Percentiles rank a stretch among this genome's conserved stretches.
Evolutionary conservation across 2,113 vertebrate genomes (phyloP).

Genomic region (Platichthys stellatus): DNA sequence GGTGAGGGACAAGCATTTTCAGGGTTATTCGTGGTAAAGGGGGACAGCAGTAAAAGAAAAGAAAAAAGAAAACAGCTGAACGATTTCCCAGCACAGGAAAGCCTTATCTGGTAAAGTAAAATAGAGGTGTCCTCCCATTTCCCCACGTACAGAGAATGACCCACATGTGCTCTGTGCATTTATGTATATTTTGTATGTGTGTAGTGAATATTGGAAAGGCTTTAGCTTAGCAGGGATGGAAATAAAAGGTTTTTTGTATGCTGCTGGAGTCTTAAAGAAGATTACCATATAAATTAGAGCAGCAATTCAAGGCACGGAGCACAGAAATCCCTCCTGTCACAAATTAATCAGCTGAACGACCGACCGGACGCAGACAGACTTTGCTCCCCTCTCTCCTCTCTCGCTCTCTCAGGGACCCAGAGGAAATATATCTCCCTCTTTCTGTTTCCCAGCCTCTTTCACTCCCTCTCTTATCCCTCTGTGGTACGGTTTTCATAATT

Average conservation of each 20-base stretch:
- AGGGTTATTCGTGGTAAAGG: constrained; percentile 15
- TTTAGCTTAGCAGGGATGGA: constrained; percentile 53
- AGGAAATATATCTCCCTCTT: constrained; percentile 55
- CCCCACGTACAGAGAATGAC: not conserved
- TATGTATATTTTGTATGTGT: constrained; percentile 29
- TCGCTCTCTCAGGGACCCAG: constrained; percentile 53
- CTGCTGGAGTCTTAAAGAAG: constrained; percentile 72
- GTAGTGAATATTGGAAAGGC: constrained; percentile 53
- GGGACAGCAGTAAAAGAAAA: not conserved
- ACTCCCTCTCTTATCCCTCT: constrained; percentile 30
- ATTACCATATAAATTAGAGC: constrained; percentile 81
- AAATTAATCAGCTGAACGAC: constrained; percentile 75
- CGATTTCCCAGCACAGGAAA: not conserved
- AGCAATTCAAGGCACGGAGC: constrained; percentile 70
- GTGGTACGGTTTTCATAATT: constrained; percentile 44
- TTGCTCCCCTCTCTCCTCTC: constrained; percentile 18
- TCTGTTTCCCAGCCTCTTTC: constrained; percentile 27
- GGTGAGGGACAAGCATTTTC: constrained; percentile 29
- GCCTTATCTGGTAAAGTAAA: constrained; percentile 10
- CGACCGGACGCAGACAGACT: constrained; percentile 58
- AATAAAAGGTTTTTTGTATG: constrained; percentile 66
- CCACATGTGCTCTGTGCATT: not conserved
- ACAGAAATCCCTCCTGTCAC: constrained; percentile 75
- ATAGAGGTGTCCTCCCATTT: constrained; percentile 10
- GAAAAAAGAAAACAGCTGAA: not conserved